Base-by-base conservation (phyloP, 1,140 invertebrate species). In the Nasonia giraulti region DNA sequence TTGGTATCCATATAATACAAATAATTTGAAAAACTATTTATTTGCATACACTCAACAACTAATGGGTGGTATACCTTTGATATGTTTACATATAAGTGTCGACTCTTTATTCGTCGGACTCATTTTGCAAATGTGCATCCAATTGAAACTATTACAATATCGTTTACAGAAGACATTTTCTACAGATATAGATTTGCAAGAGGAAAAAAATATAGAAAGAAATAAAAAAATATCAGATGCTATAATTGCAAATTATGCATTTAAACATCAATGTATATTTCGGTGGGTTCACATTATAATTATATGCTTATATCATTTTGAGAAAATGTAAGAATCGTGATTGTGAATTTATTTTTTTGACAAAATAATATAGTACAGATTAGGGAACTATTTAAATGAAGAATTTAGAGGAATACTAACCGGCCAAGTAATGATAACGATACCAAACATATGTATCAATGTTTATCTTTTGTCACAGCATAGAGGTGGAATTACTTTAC, bases 381-480 rank as follows among this genome's bases (percentile, higher is more conserved):
- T 31, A n/a, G 74, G 74, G 47, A 77, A 66, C 27, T 14, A 27
- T 27, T 0, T 81, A 77, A 85, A 85, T 78, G 0, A 33, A 14
- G 80, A 76, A 14, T 85, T 85, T 37, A 5, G 33, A 27, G 80
- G 74, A 71, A 62, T 76, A 33, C 8, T 85, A 14, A 31, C 50
- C 27, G 80, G 55, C 1, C 74, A 78, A 50, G 4, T 82, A 20
- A 27, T 82, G n/a, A 50, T 75, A n/a, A 62, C 80, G 20, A 79
- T 85, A 62, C 84, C 84, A 37, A 85, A 85, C 69, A 31, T 85
- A 55, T 82, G 84, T 20, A 73, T 85, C 4, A 85, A 85, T 23
- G 47, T 85, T 73, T 85, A 85, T 33, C 62, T 85, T 55, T 73
- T 85, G 62, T 82, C 84, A 2, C 31, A 50, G 23, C 23, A 77